These are phyloP conservation scores for Chrysemys picta DNA, from an alignment of 2,113 vertebrate genomes.

Conservation along the genomic window DNA sequence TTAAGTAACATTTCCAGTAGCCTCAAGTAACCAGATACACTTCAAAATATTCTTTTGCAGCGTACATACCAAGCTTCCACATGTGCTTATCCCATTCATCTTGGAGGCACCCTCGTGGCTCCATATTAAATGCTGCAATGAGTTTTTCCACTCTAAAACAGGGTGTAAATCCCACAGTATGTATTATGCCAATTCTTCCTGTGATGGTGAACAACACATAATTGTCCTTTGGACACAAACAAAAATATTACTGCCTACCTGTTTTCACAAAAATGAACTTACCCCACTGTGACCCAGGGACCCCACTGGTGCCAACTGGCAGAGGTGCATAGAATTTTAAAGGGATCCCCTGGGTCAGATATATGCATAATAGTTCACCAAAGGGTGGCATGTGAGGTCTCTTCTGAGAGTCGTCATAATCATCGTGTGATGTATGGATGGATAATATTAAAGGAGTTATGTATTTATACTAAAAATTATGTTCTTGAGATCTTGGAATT, in stretches of 20 bases:
- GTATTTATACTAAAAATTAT: not conserved
- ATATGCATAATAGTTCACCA: not conserved
- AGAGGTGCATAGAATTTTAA: not conserved
- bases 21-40: conserved; percentile 22
- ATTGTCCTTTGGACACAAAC: not conserved
- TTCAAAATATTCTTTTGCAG: conserved; percentile 37
- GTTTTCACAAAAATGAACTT: not conserved
- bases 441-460: not conserved
- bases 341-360: not conserved
- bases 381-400: not conserved
- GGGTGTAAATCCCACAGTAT: not conserved
- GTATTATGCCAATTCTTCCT: not conserved
- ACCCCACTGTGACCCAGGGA: not conserved
- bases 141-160: not conserved
- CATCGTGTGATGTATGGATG: not conserved
- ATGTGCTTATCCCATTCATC: not conserved
- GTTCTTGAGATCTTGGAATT: not conserved
- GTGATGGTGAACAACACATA: not conserved
- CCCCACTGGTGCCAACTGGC: not conserved
- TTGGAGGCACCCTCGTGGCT: not conserved
- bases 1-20: conserved; percentile 34
- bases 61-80: not conserved
- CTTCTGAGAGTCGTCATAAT: not conserved
- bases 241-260: not conserved
- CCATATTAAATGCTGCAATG: not conserved